A percentile compares a stretch with the other conserved stretches of the same genome.
phyloP scores from a whole-genome alignment of 92 coral and sea anemone species.

The Umimayanthus kanabou region DNA sequence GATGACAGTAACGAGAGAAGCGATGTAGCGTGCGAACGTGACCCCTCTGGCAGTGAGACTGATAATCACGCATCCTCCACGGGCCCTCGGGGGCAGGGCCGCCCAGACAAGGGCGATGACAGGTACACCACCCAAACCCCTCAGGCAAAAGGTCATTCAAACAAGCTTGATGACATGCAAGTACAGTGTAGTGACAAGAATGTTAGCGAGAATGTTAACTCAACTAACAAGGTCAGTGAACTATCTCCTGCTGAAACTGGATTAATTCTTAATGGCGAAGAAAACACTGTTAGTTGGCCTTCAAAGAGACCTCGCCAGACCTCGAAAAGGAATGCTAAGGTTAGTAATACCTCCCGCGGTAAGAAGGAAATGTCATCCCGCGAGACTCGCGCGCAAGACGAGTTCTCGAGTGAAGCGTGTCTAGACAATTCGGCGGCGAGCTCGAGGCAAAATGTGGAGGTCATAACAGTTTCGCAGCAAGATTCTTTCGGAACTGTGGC shows the following conservation, averaged over 20 bases:
- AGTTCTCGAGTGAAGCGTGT: background rate
- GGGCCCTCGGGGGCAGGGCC: background rate
- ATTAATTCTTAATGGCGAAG: background rate
- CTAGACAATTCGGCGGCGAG: slow-evolving; percentile 1
- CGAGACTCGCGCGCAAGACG: background rate
- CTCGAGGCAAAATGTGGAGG: slow-evolving; percentile 6
- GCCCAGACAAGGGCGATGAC: background rate
- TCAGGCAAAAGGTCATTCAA: background rate
- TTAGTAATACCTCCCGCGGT: background rate
- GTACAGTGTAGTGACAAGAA: background rate
- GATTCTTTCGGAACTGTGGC: slow-evolving; percentile 18
- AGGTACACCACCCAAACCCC: background rate
- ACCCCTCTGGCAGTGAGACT: background rate
- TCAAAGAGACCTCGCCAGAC: background rate
- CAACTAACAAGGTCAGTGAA: slow-evolving; percentile 5
- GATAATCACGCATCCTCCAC: background rate
- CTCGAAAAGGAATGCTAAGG: background rate
- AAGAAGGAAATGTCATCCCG: background rate
- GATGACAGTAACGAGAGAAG: background rate
- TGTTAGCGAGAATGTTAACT: background rate
- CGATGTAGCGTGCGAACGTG: background rate
- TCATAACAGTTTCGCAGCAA: slow-evolving; percentile 12
- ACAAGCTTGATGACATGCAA: background rate
- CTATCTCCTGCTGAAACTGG: background rate
- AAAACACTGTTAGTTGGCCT: background rate